Evolutionary conservation across 2,888 invertebrate genomes (phyloP).

Genomic region (Tiliacea aurago): DNA sequence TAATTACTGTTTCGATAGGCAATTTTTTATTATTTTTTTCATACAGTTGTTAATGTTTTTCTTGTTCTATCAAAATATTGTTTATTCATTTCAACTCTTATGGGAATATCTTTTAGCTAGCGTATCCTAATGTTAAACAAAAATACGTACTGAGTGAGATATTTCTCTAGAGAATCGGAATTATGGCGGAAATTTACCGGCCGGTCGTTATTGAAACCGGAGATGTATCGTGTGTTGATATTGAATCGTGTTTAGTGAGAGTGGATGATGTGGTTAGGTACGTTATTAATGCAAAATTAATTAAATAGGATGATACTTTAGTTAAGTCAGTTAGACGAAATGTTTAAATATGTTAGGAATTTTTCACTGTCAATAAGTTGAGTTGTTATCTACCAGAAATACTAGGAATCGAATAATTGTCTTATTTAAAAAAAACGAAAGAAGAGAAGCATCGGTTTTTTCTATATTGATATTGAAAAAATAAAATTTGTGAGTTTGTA

Average conservation of each 20-base stretch:
- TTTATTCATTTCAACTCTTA: background rate
- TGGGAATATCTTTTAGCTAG: background rate
- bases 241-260: slow-evolving; percentile 18
- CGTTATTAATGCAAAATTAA: background rate
- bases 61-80: background rate
- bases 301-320: background rate
- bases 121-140: slow-evolving; percentile 13
- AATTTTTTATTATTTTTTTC: background rate
- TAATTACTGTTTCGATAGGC: background rate
- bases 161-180: slow-evolving; percentile 54
- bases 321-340: too few species aligned
- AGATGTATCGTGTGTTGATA: slow-evolving; percentile 39
- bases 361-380: background rate
- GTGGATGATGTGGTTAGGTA: background rate
- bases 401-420: background rate
- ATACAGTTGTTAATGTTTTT: background rate
- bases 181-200: slow-evolving; percentile 47
- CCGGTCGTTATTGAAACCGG: slow-evolving; percentile 52
- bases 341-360: background rate
- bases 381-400: too few species aligned
- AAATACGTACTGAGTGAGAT: slow-evolving; percentile 38
- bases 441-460: too few species aligned
- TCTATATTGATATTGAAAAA: too few species aligned
- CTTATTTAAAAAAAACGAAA: background rate
- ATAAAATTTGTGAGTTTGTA: too few species aligned